Base-by-base conservation (phyloP, 2,797 vertebrate genomes). In the Phoeniculus purpureus region DNA sequence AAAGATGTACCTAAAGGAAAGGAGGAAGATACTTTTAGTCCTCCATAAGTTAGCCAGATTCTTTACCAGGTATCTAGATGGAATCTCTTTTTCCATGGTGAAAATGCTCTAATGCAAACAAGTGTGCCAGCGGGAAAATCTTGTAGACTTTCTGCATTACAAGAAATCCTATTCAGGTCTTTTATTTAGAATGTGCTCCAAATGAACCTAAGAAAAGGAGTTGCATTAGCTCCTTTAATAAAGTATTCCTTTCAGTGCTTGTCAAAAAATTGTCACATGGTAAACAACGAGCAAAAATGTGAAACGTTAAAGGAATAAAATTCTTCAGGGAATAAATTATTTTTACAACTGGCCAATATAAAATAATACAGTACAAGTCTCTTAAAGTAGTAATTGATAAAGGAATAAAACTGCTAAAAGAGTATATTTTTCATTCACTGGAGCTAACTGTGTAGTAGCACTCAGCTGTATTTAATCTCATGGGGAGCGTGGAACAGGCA, bases 341-440 rank as follows among this genome's bases (percentile, higher is more conserved):
- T 94, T 97, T 96, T 94, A 96, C 43, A 94, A 81, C 85, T 94
- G 87, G 91, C 89, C 95, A 93, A 95, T 96, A 96, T 93, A 96
- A 95, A 95, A 93, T 96, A 95, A 86, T 91, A 68, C 75, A 88
- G 94, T 93, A 52, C 74, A 87, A 96, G 65, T 50, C 71, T 95
- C 72, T 90, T 95, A 94, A 89, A 90, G 81, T 67, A 94, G 73
- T 93, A 95, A 95, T 92, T 94, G 89, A 93, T 94, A 95, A 94
- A 96, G 91, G 71, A 96, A 95, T 91, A 95, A 96, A 94, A 87
- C 77, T 93, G 66, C 90, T 96, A 81, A 95, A 95, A 92, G 92
- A 94, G 88, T 92, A 21, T 68, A 94, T 95, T 96, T 93, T 94
- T 96, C 93, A 90, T 92, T 92, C 3, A 1, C 79, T 65, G 76